Conservation (phyloP, 2,113 vertebrate genomes). For the Dicentrarchus labrax region DNA sequence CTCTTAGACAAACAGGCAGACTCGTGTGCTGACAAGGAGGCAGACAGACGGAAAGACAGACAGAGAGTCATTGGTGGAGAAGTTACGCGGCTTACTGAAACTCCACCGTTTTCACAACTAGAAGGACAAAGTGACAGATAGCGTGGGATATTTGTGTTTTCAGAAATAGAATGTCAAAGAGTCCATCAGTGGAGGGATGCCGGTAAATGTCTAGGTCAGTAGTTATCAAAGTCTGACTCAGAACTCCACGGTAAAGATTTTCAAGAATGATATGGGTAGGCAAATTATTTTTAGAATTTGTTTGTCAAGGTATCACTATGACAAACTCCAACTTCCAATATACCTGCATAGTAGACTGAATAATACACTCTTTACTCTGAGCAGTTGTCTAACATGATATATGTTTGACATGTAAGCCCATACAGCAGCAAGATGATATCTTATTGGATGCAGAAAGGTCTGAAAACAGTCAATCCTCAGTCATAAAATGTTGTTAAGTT, state of each 20-base stretch:
- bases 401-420: conserved; percentile 43
- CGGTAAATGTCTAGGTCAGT: conserved; percentile 64
- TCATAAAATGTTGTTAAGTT: not conserved
- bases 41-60: conserved; percentile 54
- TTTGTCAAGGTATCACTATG: conserved; percentile 38
- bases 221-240: conserved; percentile 58
- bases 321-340: conserved; percentile 31
- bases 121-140: conserved; percentile 68
- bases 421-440: conserved; percentile 31
- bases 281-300: conserved; percentile 57
- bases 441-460: not conserved
- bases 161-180: conserved; percentile 53
- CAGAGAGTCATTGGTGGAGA: conserved; percentile 52
- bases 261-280: conserved; percentile 2
- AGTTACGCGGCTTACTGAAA: conserved; percentile 65
- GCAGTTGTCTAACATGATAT: conserved; percentile 31
- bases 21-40: conserved; percentile 40
- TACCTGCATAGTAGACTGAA: conserved; percentile 20
- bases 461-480: conserved; percentile 4
- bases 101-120: conserved; percentile 40
- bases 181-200: conserved; percentile 38
- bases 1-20: conserved; percentile 35
- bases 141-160: conserved; percentile 65
- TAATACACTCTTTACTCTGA: conserved; percentile 9
- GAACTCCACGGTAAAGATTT: conserved; percentile 30